These are phyloP conservation scores for Drosophila longiperda DNA, from an alignment of 2,888 invertebrate species.

Conservation along the genomic window DNA sequence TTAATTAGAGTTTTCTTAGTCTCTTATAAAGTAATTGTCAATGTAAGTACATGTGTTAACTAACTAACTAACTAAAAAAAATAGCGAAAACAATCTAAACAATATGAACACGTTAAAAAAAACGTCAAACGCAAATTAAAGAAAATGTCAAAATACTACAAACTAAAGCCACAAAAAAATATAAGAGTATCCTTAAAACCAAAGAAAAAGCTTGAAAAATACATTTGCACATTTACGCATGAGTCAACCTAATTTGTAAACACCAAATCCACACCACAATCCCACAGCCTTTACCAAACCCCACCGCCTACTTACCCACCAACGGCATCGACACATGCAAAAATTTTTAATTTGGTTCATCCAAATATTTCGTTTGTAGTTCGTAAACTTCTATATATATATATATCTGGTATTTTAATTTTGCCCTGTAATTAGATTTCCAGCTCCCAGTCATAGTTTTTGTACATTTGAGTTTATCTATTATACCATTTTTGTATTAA, in stretches of 20 bases:
- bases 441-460: conserved; percentile 33
- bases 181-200: conserved; percentile 23
- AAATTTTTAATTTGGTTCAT: conserved; percentile 27
- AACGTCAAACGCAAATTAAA: conserved; percentile 54
- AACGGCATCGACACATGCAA: conserved; percentile 51
- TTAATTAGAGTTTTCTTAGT: conserved; percentile 58
- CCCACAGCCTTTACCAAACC: conserved; percentile 19
- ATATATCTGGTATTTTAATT: conserved; percentile 25
- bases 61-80: conserved; percentile 19
- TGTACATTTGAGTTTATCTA: conserved; percentile 52
- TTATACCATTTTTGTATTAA: conserved; percentile 36
- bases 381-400: background rate
- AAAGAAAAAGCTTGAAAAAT: conserved; percentile 83
- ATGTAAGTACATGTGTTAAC: conserved; percentile 74
- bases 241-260: conserved; percentile 84
- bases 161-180: conserved; percentile 26
- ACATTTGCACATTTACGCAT: conserved; percentile 85
- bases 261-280: conserved; percentile 45
- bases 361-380: conserved; percentile 58
- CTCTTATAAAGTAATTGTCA: conserved; percentile 74
- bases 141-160: conserved; percentile 43
- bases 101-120: conserved; percentile 47
- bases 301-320: conserved; percentile 9
- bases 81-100: conserved; percentile 41
- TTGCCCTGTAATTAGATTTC: conserved; percentile 64